phyloP scores from a whole-genome alignment of 1,140 invertebrate genomes.

The Rhopalosiphum maidis region DNA sequence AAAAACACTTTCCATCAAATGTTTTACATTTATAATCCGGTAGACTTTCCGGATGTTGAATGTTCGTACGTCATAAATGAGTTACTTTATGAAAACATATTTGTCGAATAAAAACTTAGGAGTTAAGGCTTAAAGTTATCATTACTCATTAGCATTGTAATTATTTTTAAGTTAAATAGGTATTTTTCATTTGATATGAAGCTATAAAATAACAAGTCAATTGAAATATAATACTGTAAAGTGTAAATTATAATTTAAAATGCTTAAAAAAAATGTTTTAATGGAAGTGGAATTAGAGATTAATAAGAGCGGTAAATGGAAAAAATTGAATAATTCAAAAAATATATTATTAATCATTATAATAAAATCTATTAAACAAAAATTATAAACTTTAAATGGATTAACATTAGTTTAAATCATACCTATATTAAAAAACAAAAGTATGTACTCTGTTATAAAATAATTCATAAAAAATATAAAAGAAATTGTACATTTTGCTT shows the following conservation, averaged over 20 bases:
- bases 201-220: background rate
- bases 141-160: too few species aligned
- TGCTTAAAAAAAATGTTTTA: background rate
- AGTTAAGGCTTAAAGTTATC: too few species aligned
- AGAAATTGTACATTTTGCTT: slow-evolving; percentile 12
- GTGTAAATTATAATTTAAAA: too few species aligned
- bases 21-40: too few species aligned
- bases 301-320: background rate
- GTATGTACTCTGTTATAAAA: background rate
- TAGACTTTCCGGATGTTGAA: too few species aligned
- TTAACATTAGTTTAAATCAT: slow-evolving; percentile 10
- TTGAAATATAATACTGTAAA: too few species aligned
- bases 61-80: too few species aligned
- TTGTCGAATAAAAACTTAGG: too few species aligned
- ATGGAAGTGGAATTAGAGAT: background rate
- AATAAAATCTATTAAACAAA: slow-evolving; percentile 28
- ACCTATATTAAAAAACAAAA: slow-evolving; percentile 22
- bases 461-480: slow-evolving; percentile 21
- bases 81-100: too few species aligned
- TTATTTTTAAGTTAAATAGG: too few species aligned
- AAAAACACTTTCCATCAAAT: too few species aligned
- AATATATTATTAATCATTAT: background rate
- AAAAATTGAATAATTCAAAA: slow-evolving; percentile 9
- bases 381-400: slow-evolving; percentile 29
- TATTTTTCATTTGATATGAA: too few species aligned